Base-by-base conservation (phyloP, 2,888 invertebrate species). In the Epiblema foenella region DNA sequence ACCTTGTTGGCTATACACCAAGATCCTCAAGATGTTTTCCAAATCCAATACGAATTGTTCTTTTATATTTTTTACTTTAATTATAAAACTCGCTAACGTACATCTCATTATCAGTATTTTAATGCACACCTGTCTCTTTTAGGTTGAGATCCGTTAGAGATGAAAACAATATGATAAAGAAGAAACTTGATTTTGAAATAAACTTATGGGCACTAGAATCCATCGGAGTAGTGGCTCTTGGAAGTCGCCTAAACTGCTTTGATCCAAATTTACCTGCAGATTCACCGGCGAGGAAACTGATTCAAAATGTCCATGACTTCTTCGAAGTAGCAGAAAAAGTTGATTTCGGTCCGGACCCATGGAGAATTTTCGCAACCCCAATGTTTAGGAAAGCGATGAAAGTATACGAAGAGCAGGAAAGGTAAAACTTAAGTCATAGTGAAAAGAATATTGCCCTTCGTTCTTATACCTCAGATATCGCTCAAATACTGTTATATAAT, bases 161-260 rank as follows among this genome's bases (percentile, higher is more conserved):
- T 71, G 77, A 79, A 8, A 79, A 88, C 1, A 79, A 88, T 15
- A 94, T 94, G 82, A 89, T 95, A 77, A 93, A 94, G 0, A 83
- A 85, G 0, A 90, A 94, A 75, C 91, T 94, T 69, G 77, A 83
- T 57, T 85, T 89, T 57, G 91, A 94, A 77, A 77, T 94, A 39
- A 88, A 90, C 68, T 90, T 93, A 77, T 95, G 95, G 95, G 89
- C 93, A 12, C 79, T 95, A 37, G 95, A 95, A 83, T 94, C 87
- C 0, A 73, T 79, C 9, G 76, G 76, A 1, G 67, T 80, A 78
- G 76, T 80, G 0, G 79, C 77, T 0, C 63, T 80, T 4, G 80
- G 79, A 1, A 68, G 74, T 9, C 73, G 79, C 0, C 67, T 79
- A 0, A 77, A 78, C 18, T 78, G 75, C 42, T 68, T 77, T 11